Base-by-base conservation (phyloP, 2,888 invertebrate genomes). In the Orthonevra nobilis region DNA sequence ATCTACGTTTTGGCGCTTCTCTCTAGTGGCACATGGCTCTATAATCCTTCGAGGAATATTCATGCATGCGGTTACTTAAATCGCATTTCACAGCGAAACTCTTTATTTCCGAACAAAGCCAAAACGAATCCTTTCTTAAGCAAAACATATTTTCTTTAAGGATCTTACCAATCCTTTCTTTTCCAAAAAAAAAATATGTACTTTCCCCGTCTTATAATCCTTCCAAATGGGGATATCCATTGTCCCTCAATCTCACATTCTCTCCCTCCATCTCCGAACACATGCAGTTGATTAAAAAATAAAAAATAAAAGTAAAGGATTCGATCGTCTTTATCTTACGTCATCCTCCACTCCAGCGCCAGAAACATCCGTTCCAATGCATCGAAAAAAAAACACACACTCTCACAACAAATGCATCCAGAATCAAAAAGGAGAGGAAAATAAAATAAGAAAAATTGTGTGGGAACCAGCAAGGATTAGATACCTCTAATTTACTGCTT, bases 401-500 rank as follows among this genome's bases (percentile, higher is more conserved):
- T 26, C 15, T 32, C n/a, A n/a, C n/a, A n/a, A n/a, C n/a, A 32
- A 61, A 46, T 36, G 60, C 60, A 46, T 28, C 34, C 28, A 15
- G 26, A 20, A 40, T 2, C 5, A 20, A 4, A 30, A 38, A 40
- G 6, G n/a, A 61, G 19, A 36, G 20, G 42, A 52, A 44, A 36
- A 56, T 7, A 23, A 2, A 20, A 26, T 2, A 14, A 2, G 5
- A 56, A 50, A 63, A 48, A 28, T 42, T 72, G 77, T 79, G 77
- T 79, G 79, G 79, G 79, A 79, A 79, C 79, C 66, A 42, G 72
- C 42, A 72, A 79, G 79, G 79, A 79, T 79, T 79, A 69, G 72
- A 77, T 72, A 79, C 79, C 79, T 79, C 66, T 66, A 79, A 72
- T 79, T 79, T 79, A 72, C 60, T 72, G 58, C 77, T 48, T 72